Evolutionary conservation across 2,113 vertebrate species (phyloP), one percentile per base, ranked within the genome.

Genomic region (Vicugna pacos): DNA sequence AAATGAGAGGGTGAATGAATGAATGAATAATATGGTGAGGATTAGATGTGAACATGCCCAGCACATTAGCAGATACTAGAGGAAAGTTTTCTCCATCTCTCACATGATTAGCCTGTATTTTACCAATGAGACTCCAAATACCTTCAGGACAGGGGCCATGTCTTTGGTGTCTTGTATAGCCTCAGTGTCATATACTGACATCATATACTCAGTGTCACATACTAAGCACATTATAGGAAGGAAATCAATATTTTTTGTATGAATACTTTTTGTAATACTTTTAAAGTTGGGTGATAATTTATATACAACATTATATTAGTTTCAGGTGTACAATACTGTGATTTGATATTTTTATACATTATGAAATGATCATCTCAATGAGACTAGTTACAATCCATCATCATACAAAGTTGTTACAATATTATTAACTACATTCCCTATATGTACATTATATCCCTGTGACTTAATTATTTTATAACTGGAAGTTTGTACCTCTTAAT

Each of bases 41-140:
- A 85, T 92, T 95, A 97, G 77, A 91, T 86, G 42, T 60, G 72
- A 94, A 81, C 30, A 72, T 93, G 65, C 15, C 52, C 16, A 89
- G 91, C 46, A 54, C 8, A 58, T 38, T 38, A 95, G 50, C 24
- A 94, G 22, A 81, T 91, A 42, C 32, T 32, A 15, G 17, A 58
- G 50, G 5, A 83, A 86, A 91, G 32, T 81, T 72, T 93, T 83
- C 89, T 70, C 16, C 20, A 26, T 72, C 30, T 85, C 56, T 62
- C 28, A 62, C 9, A 13, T 75, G 19, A 6, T 94, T 95, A 52
- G 26, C 54, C 79, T 95, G 20, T 70, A 5, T 85, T 94, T 97
- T 91, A 32, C 60, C 35, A 86, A 64, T 58, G 24, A 76, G 46
- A 50, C 28, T 93, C 82, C 54, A 91, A 85, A 93, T 89, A 82